phyloP scores from a whole-genome alignment of 2,797 vertebrate genomes.

The Clarias pachynema region DNA sequence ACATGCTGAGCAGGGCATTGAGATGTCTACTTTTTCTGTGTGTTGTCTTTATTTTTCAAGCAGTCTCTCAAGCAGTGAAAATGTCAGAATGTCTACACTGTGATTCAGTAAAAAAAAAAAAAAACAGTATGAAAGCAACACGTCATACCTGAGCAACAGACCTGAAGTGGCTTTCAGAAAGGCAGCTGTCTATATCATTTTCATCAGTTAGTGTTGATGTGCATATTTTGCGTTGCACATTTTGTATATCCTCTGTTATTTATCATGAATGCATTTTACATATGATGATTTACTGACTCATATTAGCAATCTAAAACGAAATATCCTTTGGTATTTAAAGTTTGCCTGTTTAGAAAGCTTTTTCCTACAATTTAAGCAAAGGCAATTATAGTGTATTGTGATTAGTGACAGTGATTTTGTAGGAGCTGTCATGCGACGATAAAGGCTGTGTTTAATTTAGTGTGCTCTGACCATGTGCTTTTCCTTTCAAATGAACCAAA shows the following conservation, averaged over 20 bases:
- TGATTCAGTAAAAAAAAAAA: constrained; percentile 11
- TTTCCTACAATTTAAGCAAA: constrained; percentile 21
- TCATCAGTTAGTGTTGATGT: not conserved
- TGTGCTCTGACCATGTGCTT: constrained; percentile 34
- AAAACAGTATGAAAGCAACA: not conserved
- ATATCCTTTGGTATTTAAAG: not conserved
- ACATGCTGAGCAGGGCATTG: constrained; percentile 16
- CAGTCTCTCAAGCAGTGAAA: constrained; percentile 29
- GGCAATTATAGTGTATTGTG: constrained; percentile 32
- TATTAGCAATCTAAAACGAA: not conserved
- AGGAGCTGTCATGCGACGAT: constrained; percentile 33
- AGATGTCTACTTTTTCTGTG: constrained; percentile 37
- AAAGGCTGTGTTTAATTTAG: constrained; percentile 42
- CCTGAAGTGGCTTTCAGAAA: constrained; percentile 16
- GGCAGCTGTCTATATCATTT: not conserved
- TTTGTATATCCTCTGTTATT: not conserved
- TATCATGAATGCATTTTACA: not conserved
- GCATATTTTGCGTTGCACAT: not conserved
- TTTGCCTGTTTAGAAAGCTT: constrained; percentile 8
- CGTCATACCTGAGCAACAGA: constrained; percentile 25
- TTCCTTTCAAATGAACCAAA: constrained; percentile 48
- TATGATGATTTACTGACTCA: not conserved
- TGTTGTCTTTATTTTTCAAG: constrained; percentile 44
- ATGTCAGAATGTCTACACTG: constrained; percentile 29
- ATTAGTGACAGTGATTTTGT: constrained; percentile 30